Evolutionary conservation across 1,140 invertebrate genomes (phyloP).

Genomic region (Eriosoma lanigerum): DNA sequence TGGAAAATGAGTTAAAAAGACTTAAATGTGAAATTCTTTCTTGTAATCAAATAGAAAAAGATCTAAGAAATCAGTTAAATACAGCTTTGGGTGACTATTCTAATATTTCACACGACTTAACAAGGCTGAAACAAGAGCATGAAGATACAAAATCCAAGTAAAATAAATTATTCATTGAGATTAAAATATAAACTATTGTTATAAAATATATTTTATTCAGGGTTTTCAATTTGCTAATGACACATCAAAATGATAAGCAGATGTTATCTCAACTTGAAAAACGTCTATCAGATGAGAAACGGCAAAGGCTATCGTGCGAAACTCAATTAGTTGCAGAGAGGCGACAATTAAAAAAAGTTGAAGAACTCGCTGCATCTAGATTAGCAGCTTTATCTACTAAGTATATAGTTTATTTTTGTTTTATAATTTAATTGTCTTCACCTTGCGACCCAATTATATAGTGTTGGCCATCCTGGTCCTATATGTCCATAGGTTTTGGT

Average conservation of each 20-base stretch:
- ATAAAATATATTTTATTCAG: constrained; percentile 58
- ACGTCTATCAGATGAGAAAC: constrained; percentile 80
- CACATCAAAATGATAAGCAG: constrained; percentile 77
- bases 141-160: constrained; percentile 78
- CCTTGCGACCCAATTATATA: no score
- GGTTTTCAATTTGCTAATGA: constrained; percentile 70
- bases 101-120: constrained; percentile 72
- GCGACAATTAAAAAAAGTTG: constrained; percentile 64
- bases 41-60: constrained; percentile 78
- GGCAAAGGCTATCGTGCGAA: constrained; percentile 72
- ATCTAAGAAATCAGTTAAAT: constrained; percentile 78
- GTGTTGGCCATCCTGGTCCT: no score
- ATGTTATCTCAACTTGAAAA: constrained; percentile 75
- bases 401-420: constrained; percentile 21
- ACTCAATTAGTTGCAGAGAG: constrained; percentile 75
- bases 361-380: constrained; percentile 58
- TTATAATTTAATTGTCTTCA: no score
- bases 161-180: constrained; percentile 54
- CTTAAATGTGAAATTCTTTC: constrained; percentile 76
- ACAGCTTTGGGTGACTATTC: constrained; percentile 69
- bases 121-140: constrained; percentile 78
- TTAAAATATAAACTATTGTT: constrained; percentile 56
- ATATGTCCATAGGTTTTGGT: no score
- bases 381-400: constrained; percentile 55
- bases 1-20: constrained; percentile 72